Base-by-base conservation (phyloP, 2,888 invertebrate species). In the Theretra japonica region DNA sequence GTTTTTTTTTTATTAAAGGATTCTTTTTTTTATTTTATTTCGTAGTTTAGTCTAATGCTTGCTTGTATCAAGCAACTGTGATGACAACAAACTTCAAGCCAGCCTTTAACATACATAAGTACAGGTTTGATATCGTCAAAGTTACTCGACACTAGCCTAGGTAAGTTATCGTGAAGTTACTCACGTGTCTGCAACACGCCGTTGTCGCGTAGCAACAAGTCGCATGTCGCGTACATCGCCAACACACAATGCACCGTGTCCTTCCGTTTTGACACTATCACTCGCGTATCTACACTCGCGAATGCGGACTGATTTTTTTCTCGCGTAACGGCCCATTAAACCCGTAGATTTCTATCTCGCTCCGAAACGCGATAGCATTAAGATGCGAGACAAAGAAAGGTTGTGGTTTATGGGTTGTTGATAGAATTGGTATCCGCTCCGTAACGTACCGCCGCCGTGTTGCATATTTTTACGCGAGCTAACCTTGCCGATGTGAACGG, bases 241-340 rank as follows among this genome's bases (percentile, higher is more conserved):
- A 88, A 84, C 86, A 84, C 92, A 90, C 88, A 82, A 81, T 86
- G 88, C 90, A 92, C 89, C 82, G 81, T 85, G 88, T 87, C 86
- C 90, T 92, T 90, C 93, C 93, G 90, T 83, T 86, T 89, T 91
- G 86, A 86, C 90, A 90, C 92, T 93, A 93, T 94, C 94, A 93
- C 93, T 92, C 91, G 89, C 92, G 92, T 93, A 93, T 94, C 94
- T 93, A 93, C 91, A 88, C 90, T 92, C 88, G 93, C 94, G 93
- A 94, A 94, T 94, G 93, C 91, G 87, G 92, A 93, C 94, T 94
- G 94, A 93, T 94, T 95, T 95, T 91, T 95, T 94, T 94, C 93
- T 91, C 93, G 89, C 90, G 92, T 92, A 93, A 94, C 94, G 91
- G 94, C 90, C 94, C 93, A 94, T 94, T 94, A 94, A 94, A 93